phyloP scores from a whole-genome alignment of 2,797 vertebrate genomes.

The Pangasius macronema region DNA sequence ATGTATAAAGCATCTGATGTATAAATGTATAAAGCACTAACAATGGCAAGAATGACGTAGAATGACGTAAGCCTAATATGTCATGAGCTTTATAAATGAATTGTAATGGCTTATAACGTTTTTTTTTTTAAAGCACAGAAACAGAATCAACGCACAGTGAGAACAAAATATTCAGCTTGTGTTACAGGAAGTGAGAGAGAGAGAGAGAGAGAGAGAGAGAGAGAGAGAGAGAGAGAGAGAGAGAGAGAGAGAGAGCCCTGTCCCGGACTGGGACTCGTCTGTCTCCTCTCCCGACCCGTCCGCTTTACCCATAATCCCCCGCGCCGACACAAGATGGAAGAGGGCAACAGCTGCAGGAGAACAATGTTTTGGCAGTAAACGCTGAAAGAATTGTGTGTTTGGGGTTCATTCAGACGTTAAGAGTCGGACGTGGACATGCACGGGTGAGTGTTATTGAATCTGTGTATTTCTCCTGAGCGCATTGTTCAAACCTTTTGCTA shows the following conservation, averaged over 20 bases:
- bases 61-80: background rate
- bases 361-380: conserved; percentile 84
- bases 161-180: background rate
- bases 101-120: background rate
- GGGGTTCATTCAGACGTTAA: conserved; percentile 64
- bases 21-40: background rate
- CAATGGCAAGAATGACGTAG: no score
- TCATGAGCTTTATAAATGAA: background rate
- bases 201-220: no score
- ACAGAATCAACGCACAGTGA: background rate
- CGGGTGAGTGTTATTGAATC: conserved; percentile 67
- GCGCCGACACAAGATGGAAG: conserved; percentile 85
- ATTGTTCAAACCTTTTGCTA: conserved; percentile 46
- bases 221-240: background rate
- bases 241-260: conserved; percentile 11
- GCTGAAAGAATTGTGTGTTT: conserved; percentile 63
- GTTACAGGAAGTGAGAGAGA: background rate
- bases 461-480: background rate
- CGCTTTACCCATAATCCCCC: conserved; percentile 79
- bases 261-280: conserved; percentile 58
- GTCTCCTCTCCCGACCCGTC: conserved; percentile 86
- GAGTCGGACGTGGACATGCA: conserved; percentile 73
- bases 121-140: background rate
- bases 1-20: background rate
- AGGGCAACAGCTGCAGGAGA: conserved; percentile 78